phyloP scores from a whole-genome alignment of 2,113 vertebrate species.

The Syrrhaptes paradoxus region DNA sequence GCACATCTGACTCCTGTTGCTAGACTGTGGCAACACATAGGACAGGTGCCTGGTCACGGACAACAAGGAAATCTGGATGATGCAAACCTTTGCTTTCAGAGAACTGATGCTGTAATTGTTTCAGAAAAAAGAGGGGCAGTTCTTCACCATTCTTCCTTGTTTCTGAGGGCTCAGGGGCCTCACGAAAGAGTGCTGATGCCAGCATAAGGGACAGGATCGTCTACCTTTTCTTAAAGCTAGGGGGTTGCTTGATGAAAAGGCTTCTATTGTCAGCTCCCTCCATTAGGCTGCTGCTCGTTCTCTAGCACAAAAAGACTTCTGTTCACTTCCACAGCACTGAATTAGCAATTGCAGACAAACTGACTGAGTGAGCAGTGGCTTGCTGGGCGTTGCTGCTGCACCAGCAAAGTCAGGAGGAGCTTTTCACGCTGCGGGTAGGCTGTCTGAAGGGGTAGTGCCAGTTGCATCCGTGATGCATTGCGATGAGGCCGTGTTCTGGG shows the following conservation, averaged over 20 bases:
- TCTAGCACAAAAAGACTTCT: constrained; percentile 46
- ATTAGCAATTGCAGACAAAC: not conserved
- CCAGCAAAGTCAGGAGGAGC: not conserved
- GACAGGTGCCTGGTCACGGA: not conserved
- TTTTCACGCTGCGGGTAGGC: not conserved
- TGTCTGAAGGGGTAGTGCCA: not conserved
- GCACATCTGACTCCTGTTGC: not conserved
- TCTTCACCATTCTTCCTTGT: not conserved
- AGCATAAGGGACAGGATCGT: not conserved
- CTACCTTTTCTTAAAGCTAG: constrained; percentile 30
- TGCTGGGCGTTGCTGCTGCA: not conserved
- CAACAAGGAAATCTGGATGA: not conserved
- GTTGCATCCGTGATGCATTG: not conserved
- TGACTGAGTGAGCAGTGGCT: not conserved
- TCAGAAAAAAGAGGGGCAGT: not conserved
- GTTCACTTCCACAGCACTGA: not conserved
- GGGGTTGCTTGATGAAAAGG: not conserved
- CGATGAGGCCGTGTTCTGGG: accelerated
- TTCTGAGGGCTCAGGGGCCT: not conserved
- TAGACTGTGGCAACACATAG: not conserved
- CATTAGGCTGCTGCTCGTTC: not conserved
- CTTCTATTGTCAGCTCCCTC: constrained; percentile 29
- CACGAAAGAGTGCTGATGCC: not conserved
- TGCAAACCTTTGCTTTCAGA: not conserved
- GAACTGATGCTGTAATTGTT: not conserved